phyloP scores from a whole-genome alignment of 2,888 invertebrate genomes.

The Brachycybe producta region DNA sequence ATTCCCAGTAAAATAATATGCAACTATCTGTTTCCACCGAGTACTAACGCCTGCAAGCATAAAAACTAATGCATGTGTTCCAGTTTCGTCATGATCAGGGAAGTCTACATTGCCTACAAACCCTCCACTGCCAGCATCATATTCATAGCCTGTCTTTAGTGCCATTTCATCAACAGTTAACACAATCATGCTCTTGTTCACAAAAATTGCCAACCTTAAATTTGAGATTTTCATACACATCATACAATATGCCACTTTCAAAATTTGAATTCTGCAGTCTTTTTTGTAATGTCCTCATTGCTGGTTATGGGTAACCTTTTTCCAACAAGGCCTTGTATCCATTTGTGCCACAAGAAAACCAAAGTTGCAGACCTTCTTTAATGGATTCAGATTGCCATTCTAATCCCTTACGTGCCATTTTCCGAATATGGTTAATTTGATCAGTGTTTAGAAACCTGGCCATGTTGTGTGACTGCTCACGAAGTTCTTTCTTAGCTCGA shows the following conservation, averaged over 20 bases:
- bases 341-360: slow-evolving; percentile 6
- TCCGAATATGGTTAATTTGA: background rate
- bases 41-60: slow-evolving; percentile 7
- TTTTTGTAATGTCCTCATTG: background rate
- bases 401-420: background rate
- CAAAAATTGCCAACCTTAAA: background rate
- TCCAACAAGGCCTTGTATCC: background rate
- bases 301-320: background rate
- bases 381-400: background rate
- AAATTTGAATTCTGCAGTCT: background rate
- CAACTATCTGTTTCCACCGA: slow-evolving; percentile 11
- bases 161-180: slow-evolving; percentile 6
- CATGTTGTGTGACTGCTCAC: too few relatives aligned
- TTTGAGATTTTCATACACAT: background rate
- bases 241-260: background rate
- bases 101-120: slow-evolving; percentile 3
- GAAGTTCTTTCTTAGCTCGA: too few relatives aligned
- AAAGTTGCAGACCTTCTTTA: background rate
- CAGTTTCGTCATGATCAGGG: background rate
- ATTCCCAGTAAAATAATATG: slow-evolving; percentile 13
- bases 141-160: background rate
- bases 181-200: slow-evolving; percentile 1
- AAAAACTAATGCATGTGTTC: slow-evolving; percentile 9
- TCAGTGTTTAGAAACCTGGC: too few relatives aligned
- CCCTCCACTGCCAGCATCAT: background rate